Evolutionary conservation across 1,140 invertebrate species (phyloP), one percentile per base, ranked within the genome.

Genomic region (Achroia grisella): DNA sequence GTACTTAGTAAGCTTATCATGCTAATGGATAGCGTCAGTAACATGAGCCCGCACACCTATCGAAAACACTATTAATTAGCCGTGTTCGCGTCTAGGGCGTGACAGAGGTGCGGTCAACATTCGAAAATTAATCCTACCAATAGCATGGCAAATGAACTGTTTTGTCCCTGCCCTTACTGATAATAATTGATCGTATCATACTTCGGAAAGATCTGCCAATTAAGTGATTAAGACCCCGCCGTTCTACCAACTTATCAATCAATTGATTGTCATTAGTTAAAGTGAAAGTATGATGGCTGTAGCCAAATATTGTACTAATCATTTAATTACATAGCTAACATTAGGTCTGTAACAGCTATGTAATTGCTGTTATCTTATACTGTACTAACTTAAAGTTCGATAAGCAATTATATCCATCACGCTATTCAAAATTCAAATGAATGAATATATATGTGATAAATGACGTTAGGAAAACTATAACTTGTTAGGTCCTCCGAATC

Each of bases 51-150:
- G 64, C 47, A 45, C 58, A 54, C 52, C 60, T 68, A 73, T 75
- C 70, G 70, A 74, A 76, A 78, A 65, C 71, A 67, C 61, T 73
- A 72, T 83, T 80, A 83, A 79, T 81, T 83, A 79, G 70, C 56
- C 12, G 36, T 40, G 61, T 51, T 64, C 49, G 57, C 45, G 45
- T 60, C 45, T 43, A 49, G 66, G 75, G 77, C 61, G 77, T 69
- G 77, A 69, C 73, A 49, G 43, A 59, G 80, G 80, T 48, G 80
- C 55, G 77, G 77, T 67, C 70, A 62, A 67, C 71, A 76, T 81
- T 79, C 62, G 65, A 57, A 79, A 77, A 81, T 84, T 84, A 84
- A 74, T 80, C 73, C 74, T 70, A 71, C 65, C 71, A 59, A 56
- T 65, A 53, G 51, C 54, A 71, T 53, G 56, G 48, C 52, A 62